phyloP scores from a whole-genome alignment of 2,113 vertebrate genomes.

The Corynorhinus townsendii region DNA sequence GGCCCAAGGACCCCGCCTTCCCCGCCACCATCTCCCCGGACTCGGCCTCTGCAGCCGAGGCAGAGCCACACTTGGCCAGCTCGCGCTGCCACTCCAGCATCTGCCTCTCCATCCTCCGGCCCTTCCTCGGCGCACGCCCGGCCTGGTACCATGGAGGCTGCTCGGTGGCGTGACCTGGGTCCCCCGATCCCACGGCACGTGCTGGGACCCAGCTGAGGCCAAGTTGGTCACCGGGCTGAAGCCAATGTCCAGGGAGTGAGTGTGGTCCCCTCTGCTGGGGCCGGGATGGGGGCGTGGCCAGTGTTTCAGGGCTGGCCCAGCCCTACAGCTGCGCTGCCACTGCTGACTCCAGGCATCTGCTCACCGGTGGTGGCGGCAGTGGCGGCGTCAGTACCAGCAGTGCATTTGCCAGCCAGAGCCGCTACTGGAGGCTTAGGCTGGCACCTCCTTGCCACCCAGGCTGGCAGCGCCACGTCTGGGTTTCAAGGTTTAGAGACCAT shows the following conservation, averaged over 20 bases:
- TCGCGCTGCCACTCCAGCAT: rapidly evolving
- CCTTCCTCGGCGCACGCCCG: background rate
- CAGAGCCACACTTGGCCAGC: background rate
- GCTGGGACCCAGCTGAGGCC: background rate
- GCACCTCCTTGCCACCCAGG: background rate
- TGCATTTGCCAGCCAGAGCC: rapidly evolving
- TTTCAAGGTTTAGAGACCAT: background rate
- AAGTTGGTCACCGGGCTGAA: background rate
- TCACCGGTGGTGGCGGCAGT: no score
- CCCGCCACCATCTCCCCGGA: background rate
- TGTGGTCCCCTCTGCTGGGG: rapidly evolving
- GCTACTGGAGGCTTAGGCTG: background rate
- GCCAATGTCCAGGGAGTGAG: background rate
- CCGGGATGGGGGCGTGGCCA: background rate
- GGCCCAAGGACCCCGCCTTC: background rate
- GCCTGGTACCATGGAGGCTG: rapidly evolving
- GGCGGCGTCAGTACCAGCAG: rapidly evolving
- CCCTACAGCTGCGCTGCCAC: no score
- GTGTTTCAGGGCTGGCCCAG: rapidly evolving
- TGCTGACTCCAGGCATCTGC: no score
- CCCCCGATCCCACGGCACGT: background rate
- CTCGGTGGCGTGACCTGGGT: background rate
- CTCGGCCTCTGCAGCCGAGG: background rate
- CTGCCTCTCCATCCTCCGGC: no score
- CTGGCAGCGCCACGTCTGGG: background rate